These are phyloP conservation scores for Darevskia nairensis DNA, from an alignment of 2,797 vertebrate genomes.

Conservation along the genomic window DNA sequence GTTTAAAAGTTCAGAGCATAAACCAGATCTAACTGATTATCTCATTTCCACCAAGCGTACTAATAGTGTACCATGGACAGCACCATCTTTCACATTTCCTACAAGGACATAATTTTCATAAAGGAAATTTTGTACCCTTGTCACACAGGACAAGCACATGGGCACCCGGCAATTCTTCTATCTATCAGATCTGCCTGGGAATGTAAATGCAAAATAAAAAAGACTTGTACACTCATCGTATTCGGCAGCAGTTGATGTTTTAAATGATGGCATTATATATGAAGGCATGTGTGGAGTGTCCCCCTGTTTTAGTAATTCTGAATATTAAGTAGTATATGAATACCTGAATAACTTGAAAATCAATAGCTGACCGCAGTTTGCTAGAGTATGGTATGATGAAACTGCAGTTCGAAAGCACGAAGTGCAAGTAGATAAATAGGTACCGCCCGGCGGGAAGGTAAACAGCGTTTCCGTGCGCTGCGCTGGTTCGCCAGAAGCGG, in stretches of 20 bases:
- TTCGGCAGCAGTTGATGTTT: not conserved
- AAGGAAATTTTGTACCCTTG: not conserved
- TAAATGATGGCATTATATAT: not conserved
- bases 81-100: not conserved
- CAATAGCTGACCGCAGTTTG: too few species aligned
- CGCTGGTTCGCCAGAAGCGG: too few species aligned
- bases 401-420: too few species aligned
- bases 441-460: too few species aligned
- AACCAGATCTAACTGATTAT: not conserved
- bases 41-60: not conserved
- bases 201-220: not conserved
- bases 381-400: not conserved
- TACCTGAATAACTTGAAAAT: too few species aligned
- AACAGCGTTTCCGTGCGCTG: too few species aligned
- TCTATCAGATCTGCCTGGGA: not conserved
- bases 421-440: too few species aligned
- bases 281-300: not conserved
- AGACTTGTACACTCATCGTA: not conserved
- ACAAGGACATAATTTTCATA: not conserved
- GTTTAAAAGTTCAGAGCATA: not conserved
- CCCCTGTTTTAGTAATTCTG: not conserved
- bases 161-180: not conserved
- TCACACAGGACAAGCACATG: not conserved
- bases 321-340: not conserved
- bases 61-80: slow-evolving; percentile 35